These are phyloP conservation scores for Hestina assimilis DNA, from an alignment of 1,140 invertebrate genomes.

Conservation along the genomic window DNA sequence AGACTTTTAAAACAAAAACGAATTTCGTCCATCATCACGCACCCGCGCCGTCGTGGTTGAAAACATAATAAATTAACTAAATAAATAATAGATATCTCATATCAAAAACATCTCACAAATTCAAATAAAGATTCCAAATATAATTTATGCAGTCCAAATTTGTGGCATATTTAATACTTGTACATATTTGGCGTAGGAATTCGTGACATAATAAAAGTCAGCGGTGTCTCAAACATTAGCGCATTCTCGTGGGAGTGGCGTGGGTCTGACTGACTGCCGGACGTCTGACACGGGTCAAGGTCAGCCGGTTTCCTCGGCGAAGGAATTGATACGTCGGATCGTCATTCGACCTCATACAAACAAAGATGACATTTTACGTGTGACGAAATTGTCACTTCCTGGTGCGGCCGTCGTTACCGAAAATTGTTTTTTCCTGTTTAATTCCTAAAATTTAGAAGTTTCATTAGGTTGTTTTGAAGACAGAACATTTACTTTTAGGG, in stretches of 20 bases:
- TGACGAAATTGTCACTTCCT: not conserved
- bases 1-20: too few relatives aligned
- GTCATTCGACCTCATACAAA: slow-evolving; percentile 1
- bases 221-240: slow-evolving; percentile 6
- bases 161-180: not conserved
- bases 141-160: not conserved
- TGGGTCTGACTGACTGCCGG: slow-evolving; percentile 6
- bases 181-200: not conserved
- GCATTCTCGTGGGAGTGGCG: slow-evolving; percentile 3
- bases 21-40: too few relatives aligned
- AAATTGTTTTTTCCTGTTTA: not conserved
- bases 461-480: too few relatives aligned
- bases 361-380: not conserved
- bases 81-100: too few relatives aligned
- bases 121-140: not conserved
- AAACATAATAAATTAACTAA: not conserved
- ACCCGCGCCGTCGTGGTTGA: not conserved
- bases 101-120: not conserved
- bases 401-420: not conserved
- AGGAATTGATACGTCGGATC: not conserved
- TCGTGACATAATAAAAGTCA: not conserved
- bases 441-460: too few relatives aligned
- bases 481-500: too few relatives aligned
- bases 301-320: not conserved
- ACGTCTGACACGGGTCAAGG: slow-evolving; percentile 13